Evolutionary conservation across 1,140 invertebrate species (phyloP).

Genomic region (Ips nitidus): DNA sequence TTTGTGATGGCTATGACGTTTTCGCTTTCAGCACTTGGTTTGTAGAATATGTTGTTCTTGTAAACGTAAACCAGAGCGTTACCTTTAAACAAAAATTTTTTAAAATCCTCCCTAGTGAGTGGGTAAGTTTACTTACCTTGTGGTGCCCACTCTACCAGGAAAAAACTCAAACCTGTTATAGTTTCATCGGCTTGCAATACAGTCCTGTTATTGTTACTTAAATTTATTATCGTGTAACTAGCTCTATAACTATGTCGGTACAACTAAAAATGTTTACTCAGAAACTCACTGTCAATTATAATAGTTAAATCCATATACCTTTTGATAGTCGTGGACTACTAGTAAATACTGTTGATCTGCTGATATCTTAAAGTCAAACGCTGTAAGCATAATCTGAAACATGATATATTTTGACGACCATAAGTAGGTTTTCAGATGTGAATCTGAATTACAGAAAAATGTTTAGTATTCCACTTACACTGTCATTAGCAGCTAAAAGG

Average conservation of each 20-base stretch:
- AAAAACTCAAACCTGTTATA: slow-evolving; percentile 45
- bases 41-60: slow-evolving; percentile 73
- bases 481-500: slow-evolving; percentile 33
- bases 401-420: slow-evolving; percentile 15
- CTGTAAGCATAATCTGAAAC: slow-evolving; percentile 45
- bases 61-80: slow-evolving; percentile 75
- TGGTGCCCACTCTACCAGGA: slow-evolving; percentile 71
- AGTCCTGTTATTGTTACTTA: slow-evolving; percentile 52
- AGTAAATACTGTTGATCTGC: slow-evolving; percentile 57
- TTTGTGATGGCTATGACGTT: slow-evolving; percentile 53
- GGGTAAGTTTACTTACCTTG: slow-evolving; percentile 48
- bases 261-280: slow-evolving; percentile 54
- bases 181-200: slow-evolving; percentile 54
- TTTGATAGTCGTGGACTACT: slow-evolving; percentile 55
- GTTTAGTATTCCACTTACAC: slow-evolving; percentile 28
- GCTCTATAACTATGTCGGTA: slow-evolving; percentile 61
- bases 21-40: slow-evolving; percentile 18
- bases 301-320: slow-evolving; percentile 48
- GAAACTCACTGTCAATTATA: slow-evolving; percentile 21
- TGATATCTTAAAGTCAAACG: slow-evolving; percentile 53
- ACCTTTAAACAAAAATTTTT: slow-evolving; percentile 14
- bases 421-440: background rate
- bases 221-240: slow-evolving; percentile 59
- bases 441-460: background rate
- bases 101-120: background rate